Evolutionary conservation across 1,140 invertebrate species (phyloP), one percentile per base, ranked within the genome.

Genomic region (Drosophila littoralis): DNA sequence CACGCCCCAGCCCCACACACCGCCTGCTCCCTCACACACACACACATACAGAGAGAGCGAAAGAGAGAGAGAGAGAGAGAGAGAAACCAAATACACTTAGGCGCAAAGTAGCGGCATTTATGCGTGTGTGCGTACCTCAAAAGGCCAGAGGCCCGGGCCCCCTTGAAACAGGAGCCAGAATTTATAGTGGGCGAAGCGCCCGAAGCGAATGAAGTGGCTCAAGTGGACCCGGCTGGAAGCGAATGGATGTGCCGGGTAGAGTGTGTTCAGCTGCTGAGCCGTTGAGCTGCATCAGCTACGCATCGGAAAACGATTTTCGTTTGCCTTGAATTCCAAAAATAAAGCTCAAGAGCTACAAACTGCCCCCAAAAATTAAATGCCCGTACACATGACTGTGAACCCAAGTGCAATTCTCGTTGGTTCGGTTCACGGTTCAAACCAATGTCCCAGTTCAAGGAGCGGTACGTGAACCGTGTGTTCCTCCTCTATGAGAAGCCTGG

Each of bases 91-190:
- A 79, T 72, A 82, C 79, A 77, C 65, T 86, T 82, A 63, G 57
- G 55, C 66, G 45, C 54, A 77, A 86, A 86, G 79, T 82, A 79
- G 83, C 83, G 63, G 63, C 76, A 74, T 83, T 86, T 86, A 86
- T 88, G 83, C 79, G 72, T 77, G 75, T 85, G 74, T 81, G 81
- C 75, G 69, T 59, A 54, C 51, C 57, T 48, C 48, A 74, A 73
- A 72, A 50, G 57, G 36, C 22, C 42, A 48, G 28, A 32, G 8
- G 17, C 48, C 13, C 52, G 8, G 33, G 7, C 42, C 15, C 35
- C 42, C 33, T 52, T 38, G 50, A 63, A 66, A 15, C 43, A n/a
- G 57, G 13, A 45, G 51, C 15, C 15, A 52, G 51, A 71, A 50
- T 71, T 66, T 52, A 67, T 66, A 59, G 69, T 57, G 57, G 13